A percentile compares a stretch with the other conserved stretches of the same genome.
These are phyloP conservation scores for Dinomys branickii DNA, from an alignment of 2,113 vertebrate species.

Conservation along the genomic window DNA sequence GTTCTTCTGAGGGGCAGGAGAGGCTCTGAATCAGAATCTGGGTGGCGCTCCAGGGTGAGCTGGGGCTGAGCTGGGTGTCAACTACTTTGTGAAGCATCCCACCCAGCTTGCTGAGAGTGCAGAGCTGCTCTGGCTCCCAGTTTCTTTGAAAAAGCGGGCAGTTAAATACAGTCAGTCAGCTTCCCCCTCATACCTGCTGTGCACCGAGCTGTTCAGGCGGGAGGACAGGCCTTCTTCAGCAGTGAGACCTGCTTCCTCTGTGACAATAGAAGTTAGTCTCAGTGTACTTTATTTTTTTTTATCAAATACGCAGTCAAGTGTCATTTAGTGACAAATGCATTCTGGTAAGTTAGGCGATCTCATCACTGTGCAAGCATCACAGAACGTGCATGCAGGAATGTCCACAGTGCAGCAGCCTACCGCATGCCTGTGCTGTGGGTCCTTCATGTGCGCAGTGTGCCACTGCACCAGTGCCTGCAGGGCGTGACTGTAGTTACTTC, in stretches of 20 bases:
- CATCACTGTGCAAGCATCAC: neutral
- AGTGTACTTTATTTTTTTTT: neutral
- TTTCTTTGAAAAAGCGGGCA: neutral
- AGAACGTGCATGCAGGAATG: neutral
- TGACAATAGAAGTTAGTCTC: neutral
- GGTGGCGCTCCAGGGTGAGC: fast-evolving
- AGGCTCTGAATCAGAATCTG: neutral
- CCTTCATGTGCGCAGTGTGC: fast-evolving
- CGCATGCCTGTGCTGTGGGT: neutral
- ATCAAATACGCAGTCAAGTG: neutral
- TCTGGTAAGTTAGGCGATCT: neutral
- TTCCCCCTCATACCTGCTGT: fast-evolving
- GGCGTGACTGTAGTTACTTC: neutral
- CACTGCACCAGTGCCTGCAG: neutral
- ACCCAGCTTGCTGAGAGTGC: neutral
- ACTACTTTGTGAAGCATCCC: neutral
- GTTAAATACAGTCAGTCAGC: fast-evolving
- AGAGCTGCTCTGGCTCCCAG: neutral
- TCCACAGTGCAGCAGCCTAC: neutral
- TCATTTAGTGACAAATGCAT: neutral
- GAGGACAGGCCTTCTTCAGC: neutral
- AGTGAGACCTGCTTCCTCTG: fast-evolving
- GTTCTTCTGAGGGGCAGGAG: neutral
- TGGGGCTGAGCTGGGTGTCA: no score
- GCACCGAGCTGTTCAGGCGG: neutral